Evolutionary conservation across 2,113 vertebrate species (phyloP).

Genomic region (Forbesichthys papilliferus): DNA sequence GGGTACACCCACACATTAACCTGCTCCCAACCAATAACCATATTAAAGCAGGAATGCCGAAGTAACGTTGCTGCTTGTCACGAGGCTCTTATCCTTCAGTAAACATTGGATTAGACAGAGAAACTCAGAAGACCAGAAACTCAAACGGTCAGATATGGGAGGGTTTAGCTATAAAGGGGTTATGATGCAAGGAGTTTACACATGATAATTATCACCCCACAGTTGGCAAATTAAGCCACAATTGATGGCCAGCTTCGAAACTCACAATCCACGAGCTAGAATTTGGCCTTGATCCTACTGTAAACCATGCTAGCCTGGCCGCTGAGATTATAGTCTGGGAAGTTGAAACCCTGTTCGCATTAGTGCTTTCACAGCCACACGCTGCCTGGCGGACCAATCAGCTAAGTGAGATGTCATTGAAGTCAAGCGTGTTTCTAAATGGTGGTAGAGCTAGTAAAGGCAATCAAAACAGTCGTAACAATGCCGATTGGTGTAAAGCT

Average conservation of each 20-base stretch:
- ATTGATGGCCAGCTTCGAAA: too few species aligned
- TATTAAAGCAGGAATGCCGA: constrained; percentile 60
- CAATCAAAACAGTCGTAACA: too few species aligned
- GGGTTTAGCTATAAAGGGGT: neutral
- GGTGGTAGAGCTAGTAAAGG: too few species aligned
- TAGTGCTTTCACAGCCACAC: too few species aligned
- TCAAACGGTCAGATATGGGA: neutral
- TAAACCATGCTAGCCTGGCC: too few species aligned
- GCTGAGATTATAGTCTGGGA: too few species aligned
- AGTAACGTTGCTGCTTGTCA: constrained; percentile 53
- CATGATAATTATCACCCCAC: neutral
- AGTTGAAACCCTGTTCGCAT: too few species aligned
- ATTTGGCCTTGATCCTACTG: neutral
- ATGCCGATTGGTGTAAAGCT: too few species aligned
- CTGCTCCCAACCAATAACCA: constrained; percentile 27
- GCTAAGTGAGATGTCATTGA: too few species aligned
- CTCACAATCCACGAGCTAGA: constrained; percentile 10
- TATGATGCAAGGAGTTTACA: too few species aligned
- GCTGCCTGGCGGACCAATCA: too few species aligned
- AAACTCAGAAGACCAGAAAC: neutral
- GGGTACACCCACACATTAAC: constrained; percentile 14
- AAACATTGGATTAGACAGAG: constrained; percentile 43
- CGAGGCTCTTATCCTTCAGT: constrained; percentile 60
- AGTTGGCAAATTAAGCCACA: constrained; percentile 9
- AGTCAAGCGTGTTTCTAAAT: too few species aligned